Evolutionary conservation across 2,113 vertebrate species (phyloP).

Genomic region (Colistium nudipinnis): DNA sequence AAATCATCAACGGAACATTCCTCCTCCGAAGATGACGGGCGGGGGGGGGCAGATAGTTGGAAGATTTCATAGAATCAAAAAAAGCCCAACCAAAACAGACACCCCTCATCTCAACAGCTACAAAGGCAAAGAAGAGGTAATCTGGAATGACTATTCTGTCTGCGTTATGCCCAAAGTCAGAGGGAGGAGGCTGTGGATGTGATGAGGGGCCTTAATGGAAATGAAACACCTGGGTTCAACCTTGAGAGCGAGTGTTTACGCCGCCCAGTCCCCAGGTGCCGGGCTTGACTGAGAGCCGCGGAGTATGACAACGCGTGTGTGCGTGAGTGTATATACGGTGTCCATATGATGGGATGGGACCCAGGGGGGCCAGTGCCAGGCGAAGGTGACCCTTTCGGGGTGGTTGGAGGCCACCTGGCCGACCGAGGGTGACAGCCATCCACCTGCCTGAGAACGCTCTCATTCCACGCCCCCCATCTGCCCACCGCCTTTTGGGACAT

Average conservation of each 20-base stretch:
- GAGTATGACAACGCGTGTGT: constrained; percentile 49
- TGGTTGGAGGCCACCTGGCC: constrained; percentile 78
- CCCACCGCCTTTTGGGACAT: constrained; percentile 73
- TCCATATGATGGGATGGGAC: constrained; percentile 70
- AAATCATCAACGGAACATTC: constrained; percentile 80
- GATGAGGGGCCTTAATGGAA: constrained; percentile 74
- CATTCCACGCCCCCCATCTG: constrained; percentile 78
- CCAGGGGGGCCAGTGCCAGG: constrained; percentile 65
- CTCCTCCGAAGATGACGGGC: constrained; percentile 74
- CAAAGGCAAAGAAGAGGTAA: constrained; percentile 69
- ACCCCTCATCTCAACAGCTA: constrained; percentile 61
- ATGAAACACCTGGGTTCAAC: constrained; percentile 81
- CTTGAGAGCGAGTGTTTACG: constrained; percentile 75
- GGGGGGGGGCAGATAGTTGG: constrained; percentile 66
- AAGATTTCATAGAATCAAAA: constrained; percentile 76
- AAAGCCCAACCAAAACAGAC: constrained; percentile 74
- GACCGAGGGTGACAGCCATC: constrained; percentile 83
- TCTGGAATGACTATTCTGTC: constrained; percentile 71
- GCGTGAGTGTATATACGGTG: constrained; percentile 42
- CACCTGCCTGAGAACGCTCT: constrained; percentile 80
- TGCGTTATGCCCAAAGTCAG: constrained; percentile 73
- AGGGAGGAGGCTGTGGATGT: constrained; percentile 65
- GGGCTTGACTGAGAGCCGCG: constrained; percentile 61
- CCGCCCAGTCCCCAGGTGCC: constrained; percentile 70
- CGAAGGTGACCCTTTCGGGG: constrained; percentile 81